These are phyloP conservation scores for Brachyhypopomus occidentalis DNA, from an alignment of 2,113 vertebrate species.

Conservation along the genomic window DNA sequence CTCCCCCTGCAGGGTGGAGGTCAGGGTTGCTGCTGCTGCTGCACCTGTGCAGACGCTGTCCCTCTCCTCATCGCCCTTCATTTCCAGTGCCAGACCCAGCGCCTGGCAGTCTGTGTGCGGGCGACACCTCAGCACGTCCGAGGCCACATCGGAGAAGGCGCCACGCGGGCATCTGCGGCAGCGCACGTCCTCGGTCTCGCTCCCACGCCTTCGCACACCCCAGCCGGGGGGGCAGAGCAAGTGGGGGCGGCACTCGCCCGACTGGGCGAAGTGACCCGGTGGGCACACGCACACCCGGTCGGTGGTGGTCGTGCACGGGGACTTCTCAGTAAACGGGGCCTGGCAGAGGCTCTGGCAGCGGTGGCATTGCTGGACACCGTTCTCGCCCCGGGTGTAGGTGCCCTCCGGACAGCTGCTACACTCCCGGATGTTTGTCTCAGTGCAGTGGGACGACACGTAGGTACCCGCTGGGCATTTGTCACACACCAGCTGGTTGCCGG, in stretches of 20 bases:
- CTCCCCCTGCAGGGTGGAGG: neutral
- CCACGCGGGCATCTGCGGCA: conserved; percentile 86
- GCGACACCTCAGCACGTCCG: conserved; percentile 82
- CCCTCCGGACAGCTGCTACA: conserved; percentile 83
- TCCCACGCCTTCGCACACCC: conserved; percentile 87
- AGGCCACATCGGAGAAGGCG: conserved; percentile 87
- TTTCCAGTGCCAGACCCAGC: conserved; percentile 78
- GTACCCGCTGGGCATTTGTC: conserved; percentile 96
- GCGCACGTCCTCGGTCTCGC: conserved; percentile 82
- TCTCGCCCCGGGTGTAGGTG: conserved; percentile 90
- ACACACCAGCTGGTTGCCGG: conserved; percentile 83
- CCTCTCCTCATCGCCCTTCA: conserved; percentile 79
- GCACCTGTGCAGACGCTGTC: conserved; percentile 85
- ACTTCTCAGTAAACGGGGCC: conserved; percentile 80
- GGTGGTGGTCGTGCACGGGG: conserved; percentile 80
- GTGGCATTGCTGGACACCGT: conserved; percentile 89
- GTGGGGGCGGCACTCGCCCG: conserved; percentile 78
- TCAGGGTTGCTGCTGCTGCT: conserved; percentile 46
- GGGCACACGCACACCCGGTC: conserved; percentile 89
- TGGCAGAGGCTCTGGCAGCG: conserved; percentile 80
- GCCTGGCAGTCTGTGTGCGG: conserved; percentile 83
- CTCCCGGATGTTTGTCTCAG: conserved; percentile 80
- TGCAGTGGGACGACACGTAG: conserved; percentile 88
- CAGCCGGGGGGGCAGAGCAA: conserved; percentile 83
- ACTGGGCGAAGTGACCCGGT: conserved; percentile 75